These are phyloP conservation scores for Clarias batrachus DNA, from an alignment of 2,113 vertebrate species.

Conservation along the genomic window DNA sequence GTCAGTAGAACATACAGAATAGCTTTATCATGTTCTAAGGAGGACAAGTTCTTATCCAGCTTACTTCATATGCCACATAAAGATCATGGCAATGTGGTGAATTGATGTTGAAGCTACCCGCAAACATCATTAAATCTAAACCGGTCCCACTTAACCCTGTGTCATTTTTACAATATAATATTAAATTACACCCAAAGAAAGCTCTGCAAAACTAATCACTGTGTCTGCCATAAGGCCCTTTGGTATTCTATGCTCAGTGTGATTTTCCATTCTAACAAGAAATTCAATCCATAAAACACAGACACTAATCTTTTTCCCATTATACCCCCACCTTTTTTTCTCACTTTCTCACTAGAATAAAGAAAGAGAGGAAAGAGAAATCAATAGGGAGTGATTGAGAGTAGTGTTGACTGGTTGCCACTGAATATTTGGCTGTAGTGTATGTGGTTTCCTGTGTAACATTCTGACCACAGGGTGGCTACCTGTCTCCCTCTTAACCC, in stretches of 20 bases:
- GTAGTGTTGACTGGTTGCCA: constrained; percentile 53
- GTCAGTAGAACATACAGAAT: neutral
- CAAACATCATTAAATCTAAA: constrained; percentile 44
- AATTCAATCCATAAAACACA: constrained; percentile 64
- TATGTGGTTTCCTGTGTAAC: constrained; percentile 32
- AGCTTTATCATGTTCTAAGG: neutral
- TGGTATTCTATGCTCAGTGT: constrained; percentile 51
- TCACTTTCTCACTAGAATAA: constrained; percentile 27
- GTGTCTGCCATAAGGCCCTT: constrained; percentile 52
- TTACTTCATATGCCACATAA: neutral
- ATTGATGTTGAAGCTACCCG: neutral
- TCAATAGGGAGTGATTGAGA: constrained; percentile 39
- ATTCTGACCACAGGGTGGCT: constrained; percentile 42
- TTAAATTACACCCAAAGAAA: constrained; percentile 62
- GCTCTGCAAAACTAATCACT: constrained; percentile 70
- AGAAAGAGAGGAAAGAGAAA: constrained; percentile 7
- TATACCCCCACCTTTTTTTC: neutral
- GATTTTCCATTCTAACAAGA: constrained; percentile 69
- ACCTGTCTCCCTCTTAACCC: constrained; percentile 35
- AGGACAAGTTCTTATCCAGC: neutral
- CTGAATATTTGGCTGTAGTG: constrained; percentile 51
- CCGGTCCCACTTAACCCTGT: constrained; percentile 55
- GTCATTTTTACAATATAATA: constrained; percentile 54
- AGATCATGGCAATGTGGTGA: neutral
- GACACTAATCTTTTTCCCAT: constrained; percentile 58